These are phyloP conservation scores for human DNA, from an alignment of 2,113 vertebrate genomes.

Conservation along the genomic window DNA sequence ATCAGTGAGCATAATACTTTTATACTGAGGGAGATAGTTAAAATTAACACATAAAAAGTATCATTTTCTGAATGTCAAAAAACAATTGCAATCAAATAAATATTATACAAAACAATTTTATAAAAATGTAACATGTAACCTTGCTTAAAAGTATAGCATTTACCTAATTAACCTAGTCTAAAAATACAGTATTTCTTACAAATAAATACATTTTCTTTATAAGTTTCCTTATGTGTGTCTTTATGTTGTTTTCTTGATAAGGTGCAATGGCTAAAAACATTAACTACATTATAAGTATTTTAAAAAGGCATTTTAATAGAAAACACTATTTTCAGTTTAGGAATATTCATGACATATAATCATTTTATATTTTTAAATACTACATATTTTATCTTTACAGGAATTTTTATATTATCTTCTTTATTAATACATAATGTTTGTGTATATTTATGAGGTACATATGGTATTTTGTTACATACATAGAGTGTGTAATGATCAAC, in stretches of 20 bases:
- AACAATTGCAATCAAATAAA: neutral
- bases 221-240: neutral
- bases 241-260: neutral
- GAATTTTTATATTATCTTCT: neutral
- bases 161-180: neutral
- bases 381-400: neutral
- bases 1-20: neutral
- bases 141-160: neutral
- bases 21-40: neutral
- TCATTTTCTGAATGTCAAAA: conserved; percentile 11
- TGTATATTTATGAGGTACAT: neutral
- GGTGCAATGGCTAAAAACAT: neutral
- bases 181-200: neutral
- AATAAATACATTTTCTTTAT: neutral
- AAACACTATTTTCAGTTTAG: conserved; percentile 2
- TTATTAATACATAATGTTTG: neutral
- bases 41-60: neutral
- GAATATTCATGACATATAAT: neutral
- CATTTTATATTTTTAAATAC: neutral
- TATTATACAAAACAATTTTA: neutral
- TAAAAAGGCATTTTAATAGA: neutral
- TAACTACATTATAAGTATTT: neutral
- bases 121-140: neutral
- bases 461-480: neutral
- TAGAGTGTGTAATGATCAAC: neutral